Conservation (phyloP, 2,797 vertebrate genomes). For the Gadopsis marmoratus region DNA sequence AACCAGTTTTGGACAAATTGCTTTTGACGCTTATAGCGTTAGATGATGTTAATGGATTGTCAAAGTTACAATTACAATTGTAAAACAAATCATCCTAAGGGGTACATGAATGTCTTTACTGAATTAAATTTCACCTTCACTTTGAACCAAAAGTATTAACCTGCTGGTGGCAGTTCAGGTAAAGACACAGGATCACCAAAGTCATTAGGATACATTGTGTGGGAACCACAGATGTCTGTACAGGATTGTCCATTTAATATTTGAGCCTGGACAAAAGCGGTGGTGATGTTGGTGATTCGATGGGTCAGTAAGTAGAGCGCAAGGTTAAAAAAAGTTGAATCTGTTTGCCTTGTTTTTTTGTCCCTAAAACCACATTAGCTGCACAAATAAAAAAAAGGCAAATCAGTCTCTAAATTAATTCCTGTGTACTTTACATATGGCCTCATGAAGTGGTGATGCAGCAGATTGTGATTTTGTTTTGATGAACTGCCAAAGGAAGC, state of each 20-base stretch:
- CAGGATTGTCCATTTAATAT: neutral
- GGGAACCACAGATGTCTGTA: neutral
- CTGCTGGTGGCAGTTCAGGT: too few relatives aligned
- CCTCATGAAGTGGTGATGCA: slow-evolving; percentile 46
- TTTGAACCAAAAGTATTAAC: too few relatives aligned
- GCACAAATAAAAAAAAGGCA: neutral
- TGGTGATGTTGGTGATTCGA: too few relatives aligned
- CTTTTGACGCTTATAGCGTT: neutral
- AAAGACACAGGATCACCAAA: too few relatives aligned
- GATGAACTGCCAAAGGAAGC: slow-evolving; percentile 61
- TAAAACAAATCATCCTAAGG: too few relatives aligned
- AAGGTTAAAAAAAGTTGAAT: too few relatives aligned
- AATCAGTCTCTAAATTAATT: slow-evolving; percentile 6
- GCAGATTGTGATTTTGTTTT: slow-evolving; percentile 62
- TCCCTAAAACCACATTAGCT: neutral
- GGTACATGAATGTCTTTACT: neutral
- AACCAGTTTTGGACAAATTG: neutral
- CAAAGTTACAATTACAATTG: neutral
- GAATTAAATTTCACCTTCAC: neutral
- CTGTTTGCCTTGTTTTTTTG: neutral
- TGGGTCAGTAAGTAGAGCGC: too few relatives aligned
- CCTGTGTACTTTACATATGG: slow-evolving; percentile 25
- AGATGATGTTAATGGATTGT: neutral
- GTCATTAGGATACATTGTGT: neutral
- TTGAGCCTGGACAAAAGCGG: neutral